A percentile compares a stretch with the other conserved stretches of the same genome.
phyloP scores from a whole-genome alignment of 2,113 vertebrate genomes.

The Polypterus senegalus region DNA sequence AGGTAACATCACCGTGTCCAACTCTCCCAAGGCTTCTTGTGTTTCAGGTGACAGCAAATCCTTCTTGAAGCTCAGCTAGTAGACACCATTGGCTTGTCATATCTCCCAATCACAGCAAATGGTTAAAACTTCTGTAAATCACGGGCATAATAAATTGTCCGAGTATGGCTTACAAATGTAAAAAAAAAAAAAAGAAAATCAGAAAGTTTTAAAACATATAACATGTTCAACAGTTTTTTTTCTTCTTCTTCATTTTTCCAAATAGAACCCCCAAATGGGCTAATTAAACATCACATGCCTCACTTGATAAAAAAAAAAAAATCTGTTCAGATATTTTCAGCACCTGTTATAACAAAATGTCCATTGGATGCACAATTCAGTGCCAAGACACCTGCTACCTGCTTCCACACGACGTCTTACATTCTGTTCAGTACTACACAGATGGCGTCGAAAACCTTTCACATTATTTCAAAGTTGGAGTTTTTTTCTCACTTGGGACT shows the following conservation, averaged over 20 bases:
- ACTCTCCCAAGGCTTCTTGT: too few relatives aligned
- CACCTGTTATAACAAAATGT: constrained; percentile 73
- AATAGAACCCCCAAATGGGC: constrained; percentile 22
- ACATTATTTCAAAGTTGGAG: not conserved
- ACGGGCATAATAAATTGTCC: too few relatives aligned
- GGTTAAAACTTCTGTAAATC: too few relatives aligned
- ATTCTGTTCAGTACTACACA: constrained; percentile 67
- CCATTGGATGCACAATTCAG: constrained; percentile 65
- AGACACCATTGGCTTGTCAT: too few relatives aligned
- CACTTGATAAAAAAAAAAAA: constrained; percentile 46
- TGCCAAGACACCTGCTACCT: constrained; percentile 72
- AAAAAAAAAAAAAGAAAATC: too few relatives aligned
- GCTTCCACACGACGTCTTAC: constrained; percentile 39
- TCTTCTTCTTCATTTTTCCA: constrained; percentile 7
- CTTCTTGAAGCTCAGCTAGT: too few relatives aligned
- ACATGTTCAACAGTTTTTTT: not conserved
- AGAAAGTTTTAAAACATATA: not conserved
- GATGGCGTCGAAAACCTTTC: constrained; percentile 27
- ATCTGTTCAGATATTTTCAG: constrained; percentile 67
- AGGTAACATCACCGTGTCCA: too few relatives aligned
- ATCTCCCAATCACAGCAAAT: too few relatives aligned
- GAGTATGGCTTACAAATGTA: too few relatives aligned
- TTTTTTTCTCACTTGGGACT: constrained; percentile 16
- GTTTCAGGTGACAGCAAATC: too few relatives aligned
- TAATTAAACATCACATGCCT: constrained; percentile 67